phyloP scores from a whole-genome alignment of 1,140 invertebrate species.

The Tetragonula clypearis region DNA sequence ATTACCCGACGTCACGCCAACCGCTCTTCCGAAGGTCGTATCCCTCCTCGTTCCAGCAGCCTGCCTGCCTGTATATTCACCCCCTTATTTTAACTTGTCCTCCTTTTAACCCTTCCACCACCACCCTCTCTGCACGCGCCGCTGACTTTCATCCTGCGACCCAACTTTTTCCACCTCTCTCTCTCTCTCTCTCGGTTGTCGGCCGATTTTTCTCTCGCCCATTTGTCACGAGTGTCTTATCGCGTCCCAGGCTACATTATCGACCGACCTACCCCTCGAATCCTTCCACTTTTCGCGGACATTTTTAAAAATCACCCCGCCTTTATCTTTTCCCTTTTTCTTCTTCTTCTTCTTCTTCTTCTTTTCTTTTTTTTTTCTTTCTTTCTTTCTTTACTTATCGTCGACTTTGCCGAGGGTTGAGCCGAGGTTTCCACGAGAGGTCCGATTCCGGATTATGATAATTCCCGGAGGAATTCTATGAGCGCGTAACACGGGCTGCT shows the following conservation, averaged over 20 bases:
- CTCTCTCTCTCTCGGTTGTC: background rate
- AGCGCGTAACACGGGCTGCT: background rate
- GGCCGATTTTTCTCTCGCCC: conserved; percentile 43
- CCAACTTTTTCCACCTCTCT: background rate
- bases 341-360: too few species aligned
- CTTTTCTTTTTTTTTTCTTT: too few species aligned
- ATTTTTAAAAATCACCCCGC: background rate
- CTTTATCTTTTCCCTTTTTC: background rate
- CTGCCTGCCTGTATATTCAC: conserved; percentile 1
- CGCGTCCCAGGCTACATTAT: conserved; percentile 61
- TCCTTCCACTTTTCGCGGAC: conserved; percentile 9
- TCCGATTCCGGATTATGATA: background rate
- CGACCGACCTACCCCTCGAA: conserved; percentile 35
- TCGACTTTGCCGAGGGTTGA: background rate
- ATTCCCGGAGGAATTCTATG: background rate
- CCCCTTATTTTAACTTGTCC: conserved; percentile 20
- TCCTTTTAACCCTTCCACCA: conserved; percentile 2
- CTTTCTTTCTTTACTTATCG: background rate
- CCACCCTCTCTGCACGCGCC: too few species aligned
- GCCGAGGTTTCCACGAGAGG: background rate
- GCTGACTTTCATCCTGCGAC: conserved; percentile 24
- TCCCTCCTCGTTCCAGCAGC: conserved; percentile 16
- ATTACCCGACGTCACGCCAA: conserved; percentile 61
- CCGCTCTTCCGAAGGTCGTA: conserved; percentile 32
- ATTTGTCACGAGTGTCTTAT: conserved; percentile 68